Conservation (phyloP, 2,888 invertebrate species). For the Tetramorium bicarinatum region DNA sequence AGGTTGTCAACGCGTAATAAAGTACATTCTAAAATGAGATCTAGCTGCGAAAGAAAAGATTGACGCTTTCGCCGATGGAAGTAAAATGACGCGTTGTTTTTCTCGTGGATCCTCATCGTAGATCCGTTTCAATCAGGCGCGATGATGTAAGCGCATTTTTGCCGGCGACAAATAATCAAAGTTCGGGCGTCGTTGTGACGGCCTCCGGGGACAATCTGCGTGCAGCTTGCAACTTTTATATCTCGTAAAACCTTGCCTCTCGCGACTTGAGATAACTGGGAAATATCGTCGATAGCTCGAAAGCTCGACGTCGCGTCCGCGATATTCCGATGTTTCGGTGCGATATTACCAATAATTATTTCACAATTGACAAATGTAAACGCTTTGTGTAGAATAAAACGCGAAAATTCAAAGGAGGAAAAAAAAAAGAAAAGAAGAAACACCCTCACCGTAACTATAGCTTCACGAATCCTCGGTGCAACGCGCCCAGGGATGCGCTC, state of each 20-base stretch:
- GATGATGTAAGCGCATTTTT: conserved; percentile 54
- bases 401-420: not conserved
- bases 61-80: not conserved
- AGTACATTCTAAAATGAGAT: conserved; percentile 1
- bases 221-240: conserved; percentile 8
- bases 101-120: not conserved
- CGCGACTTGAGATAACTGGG: not conserved
- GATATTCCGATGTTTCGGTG: not conserved
- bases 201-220: not conserved
- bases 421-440: not conserved
- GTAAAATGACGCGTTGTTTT: conserved; percentile 3
- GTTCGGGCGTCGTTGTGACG: not conserved
- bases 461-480: conserved; percentile 23
- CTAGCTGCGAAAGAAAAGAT: not conserved
- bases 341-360: not conserved
- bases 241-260: not conserved
- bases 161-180: conserved; percentile 33
- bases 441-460: conserved; percentile 36
- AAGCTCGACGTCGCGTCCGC: not conserved
- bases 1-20: not conserved
- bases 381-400: not conserved
- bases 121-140: conserved; percentile 37
- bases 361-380: not conserved
- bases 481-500: not conserved
- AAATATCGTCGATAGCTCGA: not conserved